Base-by-base conservation (phyloP, 2,888 invertebrate genomes). In the Oscheius myriophilus region DNA sequence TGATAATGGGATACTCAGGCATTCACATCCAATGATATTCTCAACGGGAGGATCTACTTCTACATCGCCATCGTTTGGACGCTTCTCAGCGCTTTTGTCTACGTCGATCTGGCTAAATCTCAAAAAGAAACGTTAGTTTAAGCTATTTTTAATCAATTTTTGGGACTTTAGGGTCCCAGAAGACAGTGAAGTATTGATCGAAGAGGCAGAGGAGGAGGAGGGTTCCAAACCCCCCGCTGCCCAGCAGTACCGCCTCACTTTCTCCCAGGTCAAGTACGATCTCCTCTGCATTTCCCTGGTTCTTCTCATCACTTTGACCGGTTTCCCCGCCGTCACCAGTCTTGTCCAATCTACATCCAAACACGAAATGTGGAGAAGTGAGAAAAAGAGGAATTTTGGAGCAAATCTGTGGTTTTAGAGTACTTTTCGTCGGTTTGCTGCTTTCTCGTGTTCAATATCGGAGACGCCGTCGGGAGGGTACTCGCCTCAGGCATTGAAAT, bases 371-470 rank as follows among this genome's bases (percentile, higher is more conserved):
- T 80, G 80, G 80, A 76, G 70, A 62, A 63, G 79, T 78, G 39
- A 4, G 51, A 26, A 25, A 0, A 26, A n/a, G 21, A 45, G 3
- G 1, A n/a, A 18, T 49, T 26, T 14, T 33, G 33, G 9, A 6
- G 3, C 3, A 33, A 33, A 33, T 3, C 33, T 9, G 3, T 33
- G 4, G 3, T 33, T 33, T 3, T 59, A 80, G 80, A 69, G 2
- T 80, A 79, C 51, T 80, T 80, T 72, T 71, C 79, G 0, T 66
- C 78, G 0, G 69, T 80, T 25, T 74, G 70, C 59, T 77, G 77
- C 21, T 80, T 80, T 52, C 71, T 80, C 14, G 70, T 76, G 25
- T 80, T 74, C 71, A 79, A 78, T 43, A 45, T 69, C n/a, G 72
- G 76, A 14, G 80, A 80, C 58, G 59, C 70, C 26, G 54, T 76